Percentiles rank a stretch among this genome's conserved stretches.
Evolutionary conservation across 2,113 vertebrate species (phyloP).

Genomic region (Pitta sordida): DNA sequence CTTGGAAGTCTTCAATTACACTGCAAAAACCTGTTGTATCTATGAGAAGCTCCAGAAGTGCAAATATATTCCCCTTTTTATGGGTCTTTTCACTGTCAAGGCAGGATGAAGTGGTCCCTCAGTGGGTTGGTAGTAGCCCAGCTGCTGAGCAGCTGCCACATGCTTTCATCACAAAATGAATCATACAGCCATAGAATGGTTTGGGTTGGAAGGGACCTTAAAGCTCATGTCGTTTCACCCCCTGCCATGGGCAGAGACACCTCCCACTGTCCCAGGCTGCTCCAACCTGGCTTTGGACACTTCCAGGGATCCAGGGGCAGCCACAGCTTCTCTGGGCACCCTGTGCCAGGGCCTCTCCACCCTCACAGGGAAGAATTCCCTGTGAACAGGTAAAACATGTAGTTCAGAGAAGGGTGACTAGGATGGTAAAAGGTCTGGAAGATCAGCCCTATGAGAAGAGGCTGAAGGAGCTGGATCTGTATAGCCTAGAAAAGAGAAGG

Average conservation of each 20-base stretch:
- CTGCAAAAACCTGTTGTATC: not conserved
- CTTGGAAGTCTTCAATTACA: not conserved
- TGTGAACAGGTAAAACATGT: not conserved
- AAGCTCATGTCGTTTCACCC: rapidly evolving
- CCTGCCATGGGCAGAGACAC: not conserved
- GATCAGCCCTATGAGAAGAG: too few species aligned
- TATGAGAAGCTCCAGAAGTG: not conserved
- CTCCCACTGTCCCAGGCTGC: rapidly evolving
- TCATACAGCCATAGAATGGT: not conserved
- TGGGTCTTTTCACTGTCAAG: not conserved
- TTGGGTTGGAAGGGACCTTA: not conserved
- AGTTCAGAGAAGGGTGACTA: too few species aligned
- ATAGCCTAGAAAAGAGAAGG: too few species aligned
- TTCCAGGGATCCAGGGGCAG: not conserved
- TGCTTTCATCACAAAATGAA: not conserved
- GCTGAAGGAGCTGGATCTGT: too few species aligned
- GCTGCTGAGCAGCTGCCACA: not conserved
- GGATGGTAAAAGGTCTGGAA: too few species aligned
- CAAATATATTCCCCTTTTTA: not conserved
- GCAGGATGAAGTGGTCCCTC: not conserved
- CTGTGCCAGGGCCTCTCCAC: rapidly evolving
- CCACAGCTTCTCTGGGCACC: not conserved
- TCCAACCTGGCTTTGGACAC: not conserved
- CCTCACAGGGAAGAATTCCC: not conserved
- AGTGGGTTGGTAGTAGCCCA: not conserved